Percentiles rank a stretch among this genome's conserved stretches.
phyloP scores from a whole-genome alignment of 1,140 invertebrate species.

The Ooceraea biroi region DNA sequence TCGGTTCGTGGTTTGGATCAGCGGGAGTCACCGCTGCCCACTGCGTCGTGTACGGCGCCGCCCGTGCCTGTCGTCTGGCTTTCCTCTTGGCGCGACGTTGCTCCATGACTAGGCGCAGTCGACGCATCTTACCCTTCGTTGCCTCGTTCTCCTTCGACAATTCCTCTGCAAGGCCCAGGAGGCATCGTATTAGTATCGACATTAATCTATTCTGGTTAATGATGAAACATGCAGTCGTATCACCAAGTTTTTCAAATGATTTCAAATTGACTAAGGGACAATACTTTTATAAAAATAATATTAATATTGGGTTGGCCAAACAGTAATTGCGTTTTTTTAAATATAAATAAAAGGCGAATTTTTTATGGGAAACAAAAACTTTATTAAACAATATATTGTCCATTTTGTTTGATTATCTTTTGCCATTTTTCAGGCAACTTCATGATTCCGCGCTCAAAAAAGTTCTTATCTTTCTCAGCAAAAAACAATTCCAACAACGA shows the following conservation, averaged over 20 bases:
- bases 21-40: constrained; percentile 84
- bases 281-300: background rate
- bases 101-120: constrained; percentile 94
- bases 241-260: too few relatives aligned
- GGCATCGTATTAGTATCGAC: background rate
- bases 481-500: too few relatives aligned
- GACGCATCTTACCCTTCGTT: constrained; percentile 94
- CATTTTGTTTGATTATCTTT: too few relatives aligned
- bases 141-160: constrained; percentile 91
- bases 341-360: too few relatives aligned
- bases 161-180: constrained; percentile 81
- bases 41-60: constrained; percentile 89
- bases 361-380: too few relatives aligned
- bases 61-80: constrained; percentile 91
- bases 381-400: too few relatives aligned
- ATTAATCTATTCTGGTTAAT: background rate
- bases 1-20: constrained; percentile 79
- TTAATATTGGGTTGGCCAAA: too few relatives aligned
- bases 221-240: too few relatives aligned
- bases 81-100: constrained; percentile 93
- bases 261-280: background rate
- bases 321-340: too few relatives aligned
- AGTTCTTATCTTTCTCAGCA: too few relatives aligned
- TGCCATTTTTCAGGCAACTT: too few relatives aligned
- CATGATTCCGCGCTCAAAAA: too few relatives aligned